A percentile compares a stretch with the other conserved stretches of the same genome.
These are phyloP conservation scores for Cerastis leucographa DNA, from an alignment of 2,888 invertebrate genomes.

Conservation along the genomic window DNA sequence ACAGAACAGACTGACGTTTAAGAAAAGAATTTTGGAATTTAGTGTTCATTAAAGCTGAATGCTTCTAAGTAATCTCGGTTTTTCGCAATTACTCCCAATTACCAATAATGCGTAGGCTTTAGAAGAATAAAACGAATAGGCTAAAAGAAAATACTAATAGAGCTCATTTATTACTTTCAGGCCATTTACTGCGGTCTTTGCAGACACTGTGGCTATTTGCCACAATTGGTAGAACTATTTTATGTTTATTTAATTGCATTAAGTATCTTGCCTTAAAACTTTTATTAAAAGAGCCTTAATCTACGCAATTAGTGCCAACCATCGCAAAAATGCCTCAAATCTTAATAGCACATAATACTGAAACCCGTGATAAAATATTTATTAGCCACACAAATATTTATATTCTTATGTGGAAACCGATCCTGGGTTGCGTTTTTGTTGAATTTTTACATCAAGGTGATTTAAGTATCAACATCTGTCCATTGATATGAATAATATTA, in stretches of 20 bases:
- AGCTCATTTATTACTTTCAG: conserved; percentile 17
- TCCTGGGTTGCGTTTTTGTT: no score
- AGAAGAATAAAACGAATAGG: not conserved
- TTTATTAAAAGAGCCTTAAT: no score
- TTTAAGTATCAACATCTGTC: no score
- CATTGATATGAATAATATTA: no score
- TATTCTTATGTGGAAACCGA: no score
- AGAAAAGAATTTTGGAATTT: not conserved
- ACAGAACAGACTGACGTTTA: not conserved
- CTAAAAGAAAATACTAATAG: conserved; percentile 19
- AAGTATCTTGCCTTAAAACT: no score
- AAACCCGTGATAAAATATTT: no score
- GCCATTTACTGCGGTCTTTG: conserved; percentile 18
- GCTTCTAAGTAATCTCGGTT: not conserved
- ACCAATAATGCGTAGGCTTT: not conserved
- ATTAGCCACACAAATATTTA: no score
- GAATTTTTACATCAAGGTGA: no score
- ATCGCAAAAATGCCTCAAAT: no score
- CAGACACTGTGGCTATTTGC: not conserved
- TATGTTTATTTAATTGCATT: conserved; percentile 6
- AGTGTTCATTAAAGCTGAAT: not conserved
- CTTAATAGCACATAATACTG: no score
- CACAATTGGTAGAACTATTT: conserved; percentile 2
- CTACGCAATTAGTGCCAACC: no score
- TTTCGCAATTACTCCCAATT: conserved; percentile 8